Evolutionary conservation across 2,113 vertebrate genomes (phyloP).

Genomic region (Uria lomvia): DNA sequence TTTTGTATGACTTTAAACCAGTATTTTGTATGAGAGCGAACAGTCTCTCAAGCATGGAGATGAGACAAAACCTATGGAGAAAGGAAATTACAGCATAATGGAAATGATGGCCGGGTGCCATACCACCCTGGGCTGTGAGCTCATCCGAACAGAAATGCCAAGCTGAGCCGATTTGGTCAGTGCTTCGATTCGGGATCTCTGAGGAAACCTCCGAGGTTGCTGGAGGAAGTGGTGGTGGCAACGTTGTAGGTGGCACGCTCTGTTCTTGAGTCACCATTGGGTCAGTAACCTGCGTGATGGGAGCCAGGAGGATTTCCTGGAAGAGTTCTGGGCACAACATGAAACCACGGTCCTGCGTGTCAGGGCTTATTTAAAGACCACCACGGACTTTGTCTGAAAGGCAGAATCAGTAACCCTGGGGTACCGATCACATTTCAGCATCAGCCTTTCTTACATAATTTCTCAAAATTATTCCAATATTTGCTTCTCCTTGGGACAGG

Average conservation of each 20-base stretch:
- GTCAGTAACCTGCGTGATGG: background rate
- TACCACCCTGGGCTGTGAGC: constrained; percentile 37
- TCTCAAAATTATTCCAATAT: background rate
- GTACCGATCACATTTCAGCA: background rate
- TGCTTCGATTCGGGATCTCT: background rate
- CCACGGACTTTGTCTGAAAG: background rate
- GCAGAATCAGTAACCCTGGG: background rate
- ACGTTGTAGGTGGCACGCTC: background rate
- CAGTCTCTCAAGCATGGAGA: background rate
- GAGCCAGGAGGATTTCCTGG: background rate
- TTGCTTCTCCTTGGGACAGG: background rate
- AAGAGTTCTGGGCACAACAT: background rate
- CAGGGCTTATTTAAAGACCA: background rate
- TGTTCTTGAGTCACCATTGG: background rate
- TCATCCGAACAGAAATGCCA: constrained; percentile 46
- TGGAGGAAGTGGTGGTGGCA: constrained; percentile 22
- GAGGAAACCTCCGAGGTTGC: background rate
- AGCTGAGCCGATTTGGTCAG: constrained; percentile 18
- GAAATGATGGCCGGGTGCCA: constrained; percentile 46
- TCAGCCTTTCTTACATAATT: background rate
- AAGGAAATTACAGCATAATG: constrained; percentile 56
- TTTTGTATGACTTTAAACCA: background rate
- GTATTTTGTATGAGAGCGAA: background rate
- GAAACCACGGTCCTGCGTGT: background rate
- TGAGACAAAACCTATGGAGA: constrained; percentile 21